A percentile compares a stretch with the other conserved stretches of the same genome.
Evolutionary conservation across 35 echinoderm and acorn worm species (phyloP).

Genomic region (Holothuria glaberrima): DNA sequence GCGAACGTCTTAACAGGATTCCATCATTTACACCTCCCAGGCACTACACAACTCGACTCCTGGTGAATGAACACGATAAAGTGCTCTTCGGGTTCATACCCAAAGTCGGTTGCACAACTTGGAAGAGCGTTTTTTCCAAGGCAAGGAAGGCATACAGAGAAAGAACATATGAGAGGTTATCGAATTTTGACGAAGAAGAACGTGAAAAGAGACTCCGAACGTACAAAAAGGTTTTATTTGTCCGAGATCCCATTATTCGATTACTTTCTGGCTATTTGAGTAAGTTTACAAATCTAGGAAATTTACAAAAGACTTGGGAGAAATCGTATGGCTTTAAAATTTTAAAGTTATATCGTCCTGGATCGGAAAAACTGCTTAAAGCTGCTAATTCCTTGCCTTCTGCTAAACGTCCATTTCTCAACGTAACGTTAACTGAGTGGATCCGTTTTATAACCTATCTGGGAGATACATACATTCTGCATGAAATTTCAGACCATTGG

Average conservation of each 20-base stretch:
- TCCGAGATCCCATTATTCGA: conserved; percentile 77
- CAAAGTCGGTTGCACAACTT: conserved; percentile 72
- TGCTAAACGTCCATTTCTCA: conserved; percentile 15
- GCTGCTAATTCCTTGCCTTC: background rate
- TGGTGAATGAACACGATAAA: conserved; percentile 61
- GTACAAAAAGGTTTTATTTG: conserved; percentile 79
- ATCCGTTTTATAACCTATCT: conserved; percentile 61
- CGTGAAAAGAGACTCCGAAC: conserved; percentile 47
- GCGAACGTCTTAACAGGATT: background rate
- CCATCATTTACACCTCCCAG: background rate
- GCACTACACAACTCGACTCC: background rate
- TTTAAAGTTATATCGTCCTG: conserved; percentile 53
- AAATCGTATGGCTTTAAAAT: conserved; percentile 51
- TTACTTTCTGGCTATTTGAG: conserved; percentile 74
- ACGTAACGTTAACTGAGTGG: conserved; percentile 65
- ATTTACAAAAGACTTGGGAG: conserved; percentile 67
- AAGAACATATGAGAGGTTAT: background rate
- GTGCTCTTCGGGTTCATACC: conserved; percentile 75
- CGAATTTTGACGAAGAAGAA: background rate
- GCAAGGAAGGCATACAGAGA: background rate
- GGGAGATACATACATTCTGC: conserved; percentile 32
- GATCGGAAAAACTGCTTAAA: background rate
- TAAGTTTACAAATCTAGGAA: conserved; percentile 60
- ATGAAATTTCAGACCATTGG: conserved; percentile 70
- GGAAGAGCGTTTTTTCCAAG: conserved; percentile 43